Evolutionary conservation across 2,888 invertebrate species (phyloP), one percentile per base, ranked within the genome.

Genomic region (Drosophila gaucha): DNA sequence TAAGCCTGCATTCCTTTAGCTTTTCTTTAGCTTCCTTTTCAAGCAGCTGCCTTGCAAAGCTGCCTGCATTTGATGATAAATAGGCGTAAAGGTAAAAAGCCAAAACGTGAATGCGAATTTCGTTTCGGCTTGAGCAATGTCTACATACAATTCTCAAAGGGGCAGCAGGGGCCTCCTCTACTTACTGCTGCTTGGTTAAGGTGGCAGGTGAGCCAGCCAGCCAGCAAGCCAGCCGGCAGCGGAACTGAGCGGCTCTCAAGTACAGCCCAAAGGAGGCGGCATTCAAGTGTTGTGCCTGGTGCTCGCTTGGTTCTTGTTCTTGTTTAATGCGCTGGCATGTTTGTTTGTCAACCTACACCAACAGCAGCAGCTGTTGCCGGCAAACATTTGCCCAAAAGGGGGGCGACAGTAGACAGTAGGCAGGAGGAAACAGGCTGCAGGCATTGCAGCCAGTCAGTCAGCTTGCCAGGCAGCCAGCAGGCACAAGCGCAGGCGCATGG

Each of bases 31-130:
- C 43, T 77, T 71, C 52, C 63, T 75, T 77, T 80, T 74, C 47
- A 67, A 66, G 78, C 80, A 82, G 77, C 83, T 80, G 80, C 67
- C 62, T 46, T 50, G 59, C 46, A 51, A 49, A 44, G 50, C 46
- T 70, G 71, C 55, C 67, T 74, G 72, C 78, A 83, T 82, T 82
- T 85, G 82, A 82, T 85, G 83, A 82, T 82, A 82, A 82, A 85
- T 82, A 82, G 83, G 86, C 82, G 86, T 80, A 82, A 82, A 82
- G 86, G 86, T 85, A 82, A 82, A 82, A 82, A 82, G 83, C 83
- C 80, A 82, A 82, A 82, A 85, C 83, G 86, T 82, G 82, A 85
- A 82, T 82, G 78, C 83, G 83, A 82, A 82, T 85, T 82, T 80
- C 67, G 76, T 67, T 41, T 76, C 63, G 80, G 66, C 77, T 72